These are phyloP conservation scores for Platycnemis pennipes DNA, from an alignment of 2,888 invertebrate species.

Conservation along the genomic window DNA sequence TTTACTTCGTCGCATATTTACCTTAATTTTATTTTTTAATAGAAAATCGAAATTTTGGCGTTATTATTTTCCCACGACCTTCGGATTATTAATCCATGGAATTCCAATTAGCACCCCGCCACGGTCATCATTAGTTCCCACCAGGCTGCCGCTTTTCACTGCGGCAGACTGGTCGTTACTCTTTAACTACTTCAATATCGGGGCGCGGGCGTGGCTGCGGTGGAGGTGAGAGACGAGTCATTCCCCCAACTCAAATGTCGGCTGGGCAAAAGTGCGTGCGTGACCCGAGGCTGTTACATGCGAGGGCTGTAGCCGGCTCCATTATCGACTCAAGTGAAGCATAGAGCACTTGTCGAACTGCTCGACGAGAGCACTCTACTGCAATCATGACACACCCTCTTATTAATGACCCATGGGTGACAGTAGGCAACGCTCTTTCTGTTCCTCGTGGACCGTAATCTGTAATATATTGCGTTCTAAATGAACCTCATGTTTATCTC, in stretches of 20 bases:
- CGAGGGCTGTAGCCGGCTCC: background rate
- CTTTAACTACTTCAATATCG: background rate
- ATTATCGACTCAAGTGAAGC: background rate
- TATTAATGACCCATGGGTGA: background rate
- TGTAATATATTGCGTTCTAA: too few relatives aligned
- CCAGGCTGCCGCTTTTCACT: background rate
- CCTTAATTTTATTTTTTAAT: too few relatives aligned
- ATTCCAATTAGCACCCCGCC: too few relatives aligned
- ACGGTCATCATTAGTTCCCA: too few relatives aligned
- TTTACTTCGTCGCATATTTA: too few relatives aligned
- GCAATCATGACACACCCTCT: background rate
- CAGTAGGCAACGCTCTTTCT: background rate
- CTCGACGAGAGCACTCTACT: background rate
- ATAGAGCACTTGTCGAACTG: background rate
- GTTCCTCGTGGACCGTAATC: too few relatives aligned
- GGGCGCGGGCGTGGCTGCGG: background rate
- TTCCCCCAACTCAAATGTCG: background rate
- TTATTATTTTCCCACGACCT: too few relatives aligned
- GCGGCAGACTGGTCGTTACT: background rate
- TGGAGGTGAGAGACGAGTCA: background rate
- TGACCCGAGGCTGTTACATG: background rate
- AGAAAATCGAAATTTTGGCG: too few relatives aligned
- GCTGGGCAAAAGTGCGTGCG: background rate
- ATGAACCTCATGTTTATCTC: too few relatives aligned
- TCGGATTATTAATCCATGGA: background rate